A percentile compares a stretch with the other conserved stretches of the same genome.
Conservation (phyloP, 2,113 vertebrate genomes). For the Gobio gobio region DNA sequence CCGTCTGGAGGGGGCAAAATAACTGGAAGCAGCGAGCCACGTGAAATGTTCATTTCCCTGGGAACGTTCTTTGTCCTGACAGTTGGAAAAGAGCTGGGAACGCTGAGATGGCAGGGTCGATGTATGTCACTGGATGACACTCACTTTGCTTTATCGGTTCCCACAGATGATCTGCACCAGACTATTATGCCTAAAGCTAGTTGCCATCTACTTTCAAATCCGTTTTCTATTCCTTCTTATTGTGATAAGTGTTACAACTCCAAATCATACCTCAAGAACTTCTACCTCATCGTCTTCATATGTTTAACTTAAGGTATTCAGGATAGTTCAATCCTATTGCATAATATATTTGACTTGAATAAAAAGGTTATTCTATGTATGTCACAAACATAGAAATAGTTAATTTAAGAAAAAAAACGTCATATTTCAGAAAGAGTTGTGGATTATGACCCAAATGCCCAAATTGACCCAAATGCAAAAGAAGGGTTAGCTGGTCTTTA, state of each 20-base stretch:
- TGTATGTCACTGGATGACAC: not conserved
- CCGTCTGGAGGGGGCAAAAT: slow-evolving; percentile 65
- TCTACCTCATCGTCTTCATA: not conserved
- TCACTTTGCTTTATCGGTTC: not conserved
- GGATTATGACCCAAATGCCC: not conserved
- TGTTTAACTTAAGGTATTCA: not conserved
- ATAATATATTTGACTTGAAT: not conserved
- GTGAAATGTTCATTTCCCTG: slow-evolving; percentile 67
- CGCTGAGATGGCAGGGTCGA: slow-evolving; percentile 38
- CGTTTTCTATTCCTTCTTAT: too few species aligned
- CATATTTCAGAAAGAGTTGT: not conserved
- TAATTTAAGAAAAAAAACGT: not conserved
- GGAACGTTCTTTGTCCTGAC: slow-evolving; percentile 58
- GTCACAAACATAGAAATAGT: not conserved
- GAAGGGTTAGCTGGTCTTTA: not conserved
- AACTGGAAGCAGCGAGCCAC: slow-evolving; percentile 63
- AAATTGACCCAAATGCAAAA: not conserved
- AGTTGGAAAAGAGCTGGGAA: slow-evolving; percentile 49
- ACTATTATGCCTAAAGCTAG: not conserved
- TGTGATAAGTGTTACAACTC: not conserved
- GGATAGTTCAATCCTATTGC: not conserved
- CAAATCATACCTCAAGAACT: not conserved
- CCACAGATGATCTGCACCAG: not conserved
- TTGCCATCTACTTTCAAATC: not conserved
- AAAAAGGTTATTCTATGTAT: not conserved